Percentiles rank a stretch among this genome's conserved stretches.
phyloP scores from a whole-genome alignment of 2,113 vertebrate species.

The Ceuthmochares aereus region DNA sequence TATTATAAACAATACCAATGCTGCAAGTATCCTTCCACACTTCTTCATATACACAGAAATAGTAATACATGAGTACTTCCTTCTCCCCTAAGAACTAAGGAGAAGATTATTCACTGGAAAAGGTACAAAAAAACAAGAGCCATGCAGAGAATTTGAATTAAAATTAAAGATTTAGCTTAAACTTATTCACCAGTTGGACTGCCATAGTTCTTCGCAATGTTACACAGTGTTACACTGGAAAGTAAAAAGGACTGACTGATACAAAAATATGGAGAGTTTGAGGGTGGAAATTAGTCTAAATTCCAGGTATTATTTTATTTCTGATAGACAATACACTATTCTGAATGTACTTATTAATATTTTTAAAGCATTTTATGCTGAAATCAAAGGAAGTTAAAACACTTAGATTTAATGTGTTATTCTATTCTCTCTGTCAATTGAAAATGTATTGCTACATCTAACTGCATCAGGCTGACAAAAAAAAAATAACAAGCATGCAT shows the following conservation, averaged over 20 bases:
- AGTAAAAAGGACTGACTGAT: neutral
- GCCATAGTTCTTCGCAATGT: neutral
- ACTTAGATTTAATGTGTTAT: neutral
- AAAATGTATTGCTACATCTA: neutral
- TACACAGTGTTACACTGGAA: neutral
- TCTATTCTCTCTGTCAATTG: neutral
- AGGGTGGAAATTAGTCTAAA: neutral
- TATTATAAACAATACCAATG: slow-evolving; percentile 7
- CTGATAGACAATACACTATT: neutral
- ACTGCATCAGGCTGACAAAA: neutral
- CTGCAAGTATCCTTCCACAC: neutral
- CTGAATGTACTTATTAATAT: neutral
- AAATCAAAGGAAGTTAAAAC: neutral
- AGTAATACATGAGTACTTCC: neutral
- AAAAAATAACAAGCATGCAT: neutral
- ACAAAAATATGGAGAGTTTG: neutral
- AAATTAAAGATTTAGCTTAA: slow-evolving; percentile 40
- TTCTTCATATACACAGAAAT: neutral
- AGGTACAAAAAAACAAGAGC: neutral
- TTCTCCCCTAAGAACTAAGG: neutral
- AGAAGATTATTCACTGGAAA: slow-evolving; percentile 28
- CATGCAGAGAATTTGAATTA: slow-evolving; percentile 15
- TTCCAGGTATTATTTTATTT: neutral
- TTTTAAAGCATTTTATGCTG: neutral
- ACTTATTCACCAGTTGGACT: neutral